phyloP scores from a whole-genome alignment of 1,140 invertebrate species.

The Physella acuta region DNA sequence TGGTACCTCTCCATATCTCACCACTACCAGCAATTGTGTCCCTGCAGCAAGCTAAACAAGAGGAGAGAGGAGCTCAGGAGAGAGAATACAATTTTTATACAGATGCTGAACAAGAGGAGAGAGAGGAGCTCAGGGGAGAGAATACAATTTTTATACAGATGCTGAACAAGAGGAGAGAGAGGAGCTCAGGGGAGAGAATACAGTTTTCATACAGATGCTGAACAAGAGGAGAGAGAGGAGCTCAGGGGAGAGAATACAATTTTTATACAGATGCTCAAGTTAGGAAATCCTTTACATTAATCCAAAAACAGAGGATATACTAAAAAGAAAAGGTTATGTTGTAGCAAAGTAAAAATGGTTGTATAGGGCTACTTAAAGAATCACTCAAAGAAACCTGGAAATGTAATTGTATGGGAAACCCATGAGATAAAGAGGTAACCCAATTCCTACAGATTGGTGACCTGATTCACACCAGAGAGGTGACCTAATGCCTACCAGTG shows the following conservation, averaged over 20 bases:
- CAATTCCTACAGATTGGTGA: no score
- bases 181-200: background rate
- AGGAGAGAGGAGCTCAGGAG: background rate
- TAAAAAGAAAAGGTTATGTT: no score
- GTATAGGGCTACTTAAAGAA: no score
- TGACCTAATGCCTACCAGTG: no score
- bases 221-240: background rate
- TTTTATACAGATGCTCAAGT: background rate
- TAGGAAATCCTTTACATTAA: no score
- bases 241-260: background rate
- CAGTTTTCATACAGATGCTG: background rate
- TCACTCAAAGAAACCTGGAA: no score
- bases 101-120: background rate
- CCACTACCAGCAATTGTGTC: conserved; percentile 8
- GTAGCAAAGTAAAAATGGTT: no score
- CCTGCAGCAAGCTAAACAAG: background rate
- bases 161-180: background rate
- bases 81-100: background rate
- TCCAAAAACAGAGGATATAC: no score
- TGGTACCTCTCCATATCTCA: background rate
- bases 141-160: background rate
- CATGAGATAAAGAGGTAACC: no score
- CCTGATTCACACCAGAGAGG: no score
- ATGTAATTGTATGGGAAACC: no score
- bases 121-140: background rate